Evolutionary conservation across 2,113 vertebrate genomes (phyloP).

Genomic region (Pseudopodoces humilis): DNA sequence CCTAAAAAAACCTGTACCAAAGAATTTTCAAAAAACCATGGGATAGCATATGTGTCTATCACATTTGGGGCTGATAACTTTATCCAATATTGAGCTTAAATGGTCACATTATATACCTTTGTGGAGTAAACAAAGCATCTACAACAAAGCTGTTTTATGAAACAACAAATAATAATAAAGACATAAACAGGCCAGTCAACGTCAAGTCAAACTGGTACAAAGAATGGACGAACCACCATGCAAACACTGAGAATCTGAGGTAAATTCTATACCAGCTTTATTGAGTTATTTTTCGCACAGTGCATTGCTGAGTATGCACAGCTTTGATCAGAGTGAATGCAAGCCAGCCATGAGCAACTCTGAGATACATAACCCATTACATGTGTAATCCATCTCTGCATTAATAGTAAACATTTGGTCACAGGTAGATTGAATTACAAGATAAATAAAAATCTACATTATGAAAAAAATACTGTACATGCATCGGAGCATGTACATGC

Average conservation of each 20-base stretch:
- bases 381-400: not conserved
- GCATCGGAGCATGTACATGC: rapidly evolving
- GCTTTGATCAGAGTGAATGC: not conserved
- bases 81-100: not conserved
- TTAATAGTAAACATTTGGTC: not conserved
- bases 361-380: not conserved
- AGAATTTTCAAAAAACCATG: not conserved
- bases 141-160: not conserved
- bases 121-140: not conserved
- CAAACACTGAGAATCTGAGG: not conserved
- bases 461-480: not conserved
- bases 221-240: not conserved
- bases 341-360: not conserved
- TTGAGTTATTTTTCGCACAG: not conserved
- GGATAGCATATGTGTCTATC: not conserved
- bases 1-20: not conserved
- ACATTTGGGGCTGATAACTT: not conserved
- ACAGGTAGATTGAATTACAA: not conserved
- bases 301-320: not conserved
- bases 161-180: not conserved
- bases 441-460: not conserved
- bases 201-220: not conserved
- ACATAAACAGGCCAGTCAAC: not conserved
- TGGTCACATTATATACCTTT: not conserved
- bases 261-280: not conserved